phyloP scores from a whole-genome alignment of 2,113 vertebrate species.

The Lagopus leucura region DNA sequence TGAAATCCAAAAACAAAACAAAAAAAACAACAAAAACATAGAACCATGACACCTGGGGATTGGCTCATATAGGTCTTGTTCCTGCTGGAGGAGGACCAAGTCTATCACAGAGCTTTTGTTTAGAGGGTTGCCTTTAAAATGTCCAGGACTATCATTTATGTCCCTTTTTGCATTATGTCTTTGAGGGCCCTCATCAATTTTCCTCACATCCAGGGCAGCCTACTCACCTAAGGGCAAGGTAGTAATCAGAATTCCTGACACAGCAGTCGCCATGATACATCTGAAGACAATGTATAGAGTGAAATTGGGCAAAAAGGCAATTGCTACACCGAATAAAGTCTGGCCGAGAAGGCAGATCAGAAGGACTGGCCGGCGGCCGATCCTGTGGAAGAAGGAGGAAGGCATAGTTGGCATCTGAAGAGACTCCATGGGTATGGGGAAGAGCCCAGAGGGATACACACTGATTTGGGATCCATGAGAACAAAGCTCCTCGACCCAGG shows the following conservation, averaged over 20 bases:
- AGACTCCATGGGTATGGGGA: neutral
- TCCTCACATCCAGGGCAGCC: neutral
- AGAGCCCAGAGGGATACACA: neutral
- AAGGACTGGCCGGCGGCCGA: constrained; percentile 79
- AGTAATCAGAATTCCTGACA: constrained; percentile 74
- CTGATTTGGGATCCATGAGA: neutral
- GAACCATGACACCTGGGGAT: no score
- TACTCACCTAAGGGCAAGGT: constrained; percentile 76
- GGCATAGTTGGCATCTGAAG: neutral
- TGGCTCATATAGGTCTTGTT: neutral
- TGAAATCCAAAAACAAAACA: no score
- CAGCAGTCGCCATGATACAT: constrained; percentile 73
- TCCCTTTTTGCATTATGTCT: neutral
- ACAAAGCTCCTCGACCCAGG: neutral
- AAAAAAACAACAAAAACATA: no score
- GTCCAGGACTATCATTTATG: accelerated
- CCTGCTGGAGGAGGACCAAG: neutral
- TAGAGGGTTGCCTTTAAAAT: neutral
- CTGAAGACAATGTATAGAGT: constrained; percentile 79
- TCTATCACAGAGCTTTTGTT: neutral
- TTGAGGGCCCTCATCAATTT: accelerated
- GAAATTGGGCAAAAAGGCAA: constrained; percentile 79
- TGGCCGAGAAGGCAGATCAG: constrained; percentile 79
- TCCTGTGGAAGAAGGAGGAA: constrained; percentile 58
- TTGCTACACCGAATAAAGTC: constrained; percentile 64